Evolutionary conservation across 2,888 invertebrate genomes (phyloP), one percentile per base, ranked within the genome.

Genomic region (Lottia scabra): DNA sequence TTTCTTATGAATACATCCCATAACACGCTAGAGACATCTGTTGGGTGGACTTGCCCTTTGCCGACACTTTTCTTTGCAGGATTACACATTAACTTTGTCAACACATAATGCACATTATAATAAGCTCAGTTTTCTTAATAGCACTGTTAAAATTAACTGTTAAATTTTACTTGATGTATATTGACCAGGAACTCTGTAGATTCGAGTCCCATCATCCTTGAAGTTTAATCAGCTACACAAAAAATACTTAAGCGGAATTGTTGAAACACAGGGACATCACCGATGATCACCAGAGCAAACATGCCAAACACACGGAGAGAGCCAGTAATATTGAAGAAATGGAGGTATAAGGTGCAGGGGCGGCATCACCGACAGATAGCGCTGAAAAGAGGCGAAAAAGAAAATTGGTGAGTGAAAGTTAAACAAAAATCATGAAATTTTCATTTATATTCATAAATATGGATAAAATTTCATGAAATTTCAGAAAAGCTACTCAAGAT

Each of bases 371-470:
- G 45, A 23, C 44, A 43, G 44, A 43, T 23, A 23, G 23, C 45
- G 44, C 66, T 66, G 66, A 66, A 66, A 66, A 66, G 66, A 66
- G 66, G 43, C 43, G 43, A 66, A 66, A n/a, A 66, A 66, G 45
- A 66, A 66, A 66, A 66, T 56, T 56, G 56, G 56, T 56, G 56
- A 56, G 56, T 56, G 56, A 56, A 23, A 23, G 23, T 23, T 23
- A 5, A 56, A 56, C 19, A 56, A 56, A 23, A 23, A 56, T 23
- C 19, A 23, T 56, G 56, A 56, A 56, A 56, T 56, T 56, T 56
- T 56, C 56, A 56, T 23, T 56, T 56, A 56, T 23, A 56, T 56
- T 56, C 38, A 38, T 8, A 38, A 38, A 38, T 38, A 38, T 38
- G 38, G 5, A 8, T 38, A 38, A 38, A 38, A 38, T 38, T 38